Conservation (phyloP, 2,113 vertebrate genomes). For the Catharus bicknelli region DNA sequence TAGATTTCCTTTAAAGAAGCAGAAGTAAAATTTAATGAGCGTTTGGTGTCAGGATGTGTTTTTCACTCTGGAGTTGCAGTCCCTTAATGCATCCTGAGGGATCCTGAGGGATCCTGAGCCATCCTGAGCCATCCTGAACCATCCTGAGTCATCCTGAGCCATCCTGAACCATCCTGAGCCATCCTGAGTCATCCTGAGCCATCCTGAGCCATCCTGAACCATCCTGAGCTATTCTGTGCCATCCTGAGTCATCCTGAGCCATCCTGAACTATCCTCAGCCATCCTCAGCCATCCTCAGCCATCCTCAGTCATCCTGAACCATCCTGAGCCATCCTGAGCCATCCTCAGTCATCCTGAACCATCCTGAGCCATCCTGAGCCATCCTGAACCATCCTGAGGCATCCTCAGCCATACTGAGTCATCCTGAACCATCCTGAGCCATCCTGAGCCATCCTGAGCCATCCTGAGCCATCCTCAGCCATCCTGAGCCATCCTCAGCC, state of each 20-base stretch:
- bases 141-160: neutral
- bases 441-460: neutral
- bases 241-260: neutral
- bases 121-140: neutral
- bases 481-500: neutral
- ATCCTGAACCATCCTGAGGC: too few species aligned
- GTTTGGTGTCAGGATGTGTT: neutral
- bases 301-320: neutral
- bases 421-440: neutral
- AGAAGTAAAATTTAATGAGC: neutral
- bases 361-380: neutral
- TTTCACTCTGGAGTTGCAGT: neutral
- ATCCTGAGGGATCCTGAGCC: neutral
- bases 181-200: neutral
- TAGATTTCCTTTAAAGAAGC: slow-evolving; percentile 15
- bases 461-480: neutral
- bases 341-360: neutral
- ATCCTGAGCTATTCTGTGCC: neutral
- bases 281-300: neutral
- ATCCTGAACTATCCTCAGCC: neutral
- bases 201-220: neutral
- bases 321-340: neutral
- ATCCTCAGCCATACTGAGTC: neutral
- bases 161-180: neutral
- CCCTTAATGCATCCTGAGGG: neutral